Evolutionary conservation across 2,888 invertebrate species (phyloP).

Genomic region (Ochropleura leucogaster): DNA sequence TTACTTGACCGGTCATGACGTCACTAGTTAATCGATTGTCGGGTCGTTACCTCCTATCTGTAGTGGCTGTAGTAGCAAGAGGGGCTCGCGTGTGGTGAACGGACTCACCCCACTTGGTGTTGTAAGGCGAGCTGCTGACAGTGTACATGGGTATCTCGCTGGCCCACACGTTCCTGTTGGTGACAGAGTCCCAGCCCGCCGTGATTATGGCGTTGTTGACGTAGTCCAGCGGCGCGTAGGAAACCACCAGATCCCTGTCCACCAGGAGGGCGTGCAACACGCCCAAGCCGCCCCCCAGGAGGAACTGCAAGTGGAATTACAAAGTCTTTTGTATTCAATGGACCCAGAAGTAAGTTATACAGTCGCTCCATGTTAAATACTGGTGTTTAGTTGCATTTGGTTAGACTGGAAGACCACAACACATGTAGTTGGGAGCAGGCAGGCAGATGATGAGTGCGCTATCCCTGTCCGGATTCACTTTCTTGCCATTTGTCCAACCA

Average conservation of each 20-base stretch:
- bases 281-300: constrained; percentile 19
- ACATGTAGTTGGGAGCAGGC: too few species aligned
- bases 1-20: too few species aligned
- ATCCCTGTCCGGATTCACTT: too few species aligned
- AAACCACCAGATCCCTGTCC: not conserved
- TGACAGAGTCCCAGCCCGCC: constrained; percentile 58
- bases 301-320: constrained; percentile 7
- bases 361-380: not conserved
- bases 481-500: too few species aligned
- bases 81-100: not conserved
- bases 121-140: constrained; percentile 5
- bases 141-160: constrained; percentile 39
- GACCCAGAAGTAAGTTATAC: not conserved
- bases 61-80: too few species aligned
- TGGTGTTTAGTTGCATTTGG: too few species aligned
- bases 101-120: constrained; percentile 32
- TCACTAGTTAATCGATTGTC: too few species aligned
- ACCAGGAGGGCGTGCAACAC: constrained; percentile 18
- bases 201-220: constrained; percentile 67
- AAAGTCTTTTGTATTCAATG: not conserved
- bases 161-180: constrained; percentile 22
- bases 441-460: not conserved
- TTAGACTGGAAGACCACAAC: not conserved
- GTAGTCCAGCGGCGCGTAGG: constrained; percentile 62
- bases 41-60: too few species aligned